Evolutionary conservation across 35 echinoderm and acorn worm species (phyloP).

Genomic region (Apostichopus japonicus): DNA sequence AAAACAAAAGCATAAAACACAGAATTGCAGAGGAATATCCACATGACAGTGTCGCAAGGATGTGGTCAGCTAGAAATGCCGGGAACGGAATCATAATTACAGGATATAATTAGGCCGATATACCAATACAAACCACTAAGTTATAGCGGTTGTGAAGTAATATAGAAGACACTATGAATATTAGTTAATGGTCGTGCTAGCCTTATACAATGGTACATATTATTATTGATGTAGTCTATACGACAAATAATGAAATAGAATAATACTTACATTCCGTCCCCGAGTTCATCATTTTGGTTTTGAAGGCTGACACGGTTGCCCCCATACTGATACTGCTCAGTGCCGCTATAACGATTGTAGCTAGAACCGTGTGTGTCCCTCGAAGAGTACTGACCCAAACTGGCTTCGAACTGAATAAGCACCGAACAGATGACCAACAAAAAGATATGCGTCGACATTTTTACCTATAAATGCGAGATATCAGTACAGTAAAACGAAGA

Average conservation of each 20-base stretch:
- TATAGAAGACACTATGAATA: background rate
- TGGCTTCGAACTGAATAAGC: background rate
- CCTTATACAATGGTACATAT: background rate
- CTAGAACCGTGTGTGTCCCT: background rate
- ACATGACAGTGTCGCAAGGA: too few relatives aligned
- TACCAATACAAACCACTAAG: background rate
- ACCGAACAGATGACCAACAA: background rate
- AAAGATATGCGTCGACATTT: background rate
- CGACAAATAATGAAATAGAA: background rate
- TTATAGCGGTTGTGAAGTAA: background rate
- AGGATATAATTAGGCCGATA: background rate
- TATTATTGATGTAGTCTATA: background rate
- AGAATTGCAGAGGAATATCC: too few relatives aligned
- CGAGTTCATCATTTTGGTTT: conserved; percentile 26
- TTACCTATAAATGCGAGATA: background rate
- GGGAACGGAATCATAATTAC: too few relatives aligned
- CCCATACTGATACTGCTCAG: background rate
- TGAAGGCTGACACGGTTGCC: background rate
- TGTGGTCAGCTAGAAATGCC: too few relatives aligned
- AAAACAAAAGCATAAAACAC: too few relatives aligned
- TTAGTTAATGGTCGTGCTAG: background rate
- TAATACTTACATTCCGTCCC: conserved; percentile 23
- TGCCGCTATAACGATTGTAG: background rate
- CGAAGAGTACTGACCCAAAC: background rate
- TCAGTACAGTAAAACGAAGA: background rate